phyloP scores from a whole-genome alignment of 2,888 invertebrate species.

The Drosophila parthenogenetica region DNA sequence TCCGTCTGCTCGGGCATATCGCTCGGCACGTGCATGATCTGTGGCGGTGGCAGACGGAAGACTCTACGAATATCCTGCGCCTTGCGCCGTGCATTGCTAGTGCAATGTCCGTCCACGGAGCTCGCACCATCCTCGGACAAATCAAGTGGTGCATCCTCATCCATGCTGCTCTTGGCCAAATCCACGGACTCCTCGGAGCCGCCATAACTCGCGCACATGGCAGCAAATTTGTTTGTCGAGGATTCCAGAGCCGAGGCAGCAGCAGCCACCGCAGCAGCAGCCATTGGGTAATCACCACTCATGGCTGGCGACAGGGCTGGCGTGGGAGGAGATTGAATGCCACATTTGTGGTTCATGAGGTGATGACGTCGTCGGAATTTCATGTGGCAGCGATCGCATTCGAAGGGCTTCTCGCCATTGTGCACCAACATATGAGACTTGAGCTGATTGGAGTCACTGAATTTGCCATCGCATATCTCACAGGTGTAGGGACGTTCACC shows the following conservation, averaged over 20 bases:
- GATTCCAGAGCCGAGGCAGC: conserved; percentile 66
- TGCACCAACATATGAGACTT: conserved; percentile 96
- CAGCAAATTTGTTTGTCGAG: conserved; percentile 81
- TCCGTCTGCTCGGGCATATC: conserved; percentile 93
- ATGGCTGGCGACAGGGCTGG: conserved; percentile 83
- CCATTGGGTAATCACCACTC: conserved; percentile 80
- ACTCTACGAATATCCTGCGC: conserved; percentile 86
- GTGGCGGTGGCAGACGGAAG: conserved; percentile 85
- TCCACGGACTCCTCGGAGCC: conserved; percentile 83
- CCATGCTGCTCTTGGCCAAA: conserved; percentile 62
- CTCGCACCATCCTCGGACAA: conserved; percentile 85
- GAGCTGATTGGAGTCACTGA: conserved; percentile 96
- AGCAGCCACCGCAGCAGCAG: conserved; percentile 53
- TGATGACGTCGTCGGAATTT: conserved; percentile 95
- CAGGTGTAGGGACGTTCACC: conserved; percentile 96
- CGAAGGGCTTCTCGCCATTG: conserved; percentile 95
- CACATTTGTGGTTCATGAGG: conserved; percentile 93
- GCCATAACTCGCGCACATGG: conserved; percentile 82
- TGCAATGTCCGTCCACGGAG: conserved; percentile 78
- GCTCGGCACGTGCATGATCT: conserved; percentile 82
- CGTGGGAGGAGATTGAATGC: conserved; percentile 84
- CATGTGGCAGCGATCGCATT: conserved; percentile 91
- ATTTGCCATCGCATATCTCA: conserved; percentile 93
- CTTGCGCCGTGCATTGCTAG: conserved; percentile 83
- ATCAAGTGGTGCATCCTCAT: conserved; percentile 85